These are phyloP conservation scores for Eidolon dupreanum DNA, from an alignment of 2,797 vertebrate genomes.

Conservation along the genomic window DNA sequence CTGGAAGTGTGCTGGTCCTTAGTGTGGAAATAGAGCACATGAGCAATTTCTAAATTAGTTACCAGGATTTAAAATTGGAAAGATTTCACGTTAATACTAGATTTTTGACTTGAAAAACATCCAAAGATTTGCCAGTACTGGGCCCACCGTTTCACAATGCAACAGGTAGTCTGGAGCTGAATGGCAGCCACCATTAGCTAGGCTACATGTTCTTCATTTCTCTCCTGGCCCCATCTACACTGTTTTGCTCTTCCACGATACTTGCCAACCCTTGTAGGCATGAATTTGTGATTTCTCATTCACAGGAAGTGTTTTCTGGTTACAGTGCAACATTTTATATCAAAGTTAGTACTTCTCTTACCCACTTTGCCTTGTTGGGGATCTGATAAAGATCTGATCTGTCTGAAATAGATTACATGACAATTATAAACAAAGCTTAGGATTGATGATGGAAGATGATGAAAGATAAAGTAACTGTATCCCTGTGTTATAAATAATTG, in stretches of 20 bases:
- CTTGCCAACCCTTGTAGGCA: not conserved
- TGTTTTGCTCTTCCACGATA: not conserved
- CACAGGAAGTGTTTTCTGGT: not conserved
- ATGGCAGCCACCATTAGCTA: not conserved
- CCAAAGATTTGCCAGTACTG: not conserved
- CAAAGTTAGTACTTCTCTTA: not conserved
- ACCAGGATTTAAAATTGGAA: not conserved
- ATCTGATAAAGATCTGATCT: not conserved
- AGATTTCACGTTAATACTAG: not conserved
- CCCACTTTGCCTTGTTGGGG: not conserved
- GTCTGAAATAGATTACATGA: not conserved
- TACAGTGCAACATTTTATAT: not conserved
- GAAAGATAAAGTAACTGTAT: not conserved
- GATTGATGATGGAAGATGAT: not conserved
- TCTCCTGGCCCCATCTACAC: not conserved
- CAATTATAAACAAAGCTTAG: not conserved
- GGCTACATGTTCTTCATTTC: not conserved
- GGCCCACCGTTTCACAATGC: not conserved
- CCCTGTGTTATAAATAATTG: not conserved
- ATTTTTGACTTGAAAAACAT: not conserved
- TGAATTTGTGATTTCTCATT: not conserved
- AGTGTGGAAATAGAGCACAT: not conserved
- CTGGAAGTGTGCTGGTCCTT: not conserved
- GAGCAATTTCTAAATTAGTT: not conserved
- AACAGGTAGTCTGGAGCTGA: fast-evolving